Evolutionary conservation across 2,888 invertebrate species (phyloP), one percentile per base, ranked within the genome.

Genomic region (Mechanitis mazaeus): DNA sequence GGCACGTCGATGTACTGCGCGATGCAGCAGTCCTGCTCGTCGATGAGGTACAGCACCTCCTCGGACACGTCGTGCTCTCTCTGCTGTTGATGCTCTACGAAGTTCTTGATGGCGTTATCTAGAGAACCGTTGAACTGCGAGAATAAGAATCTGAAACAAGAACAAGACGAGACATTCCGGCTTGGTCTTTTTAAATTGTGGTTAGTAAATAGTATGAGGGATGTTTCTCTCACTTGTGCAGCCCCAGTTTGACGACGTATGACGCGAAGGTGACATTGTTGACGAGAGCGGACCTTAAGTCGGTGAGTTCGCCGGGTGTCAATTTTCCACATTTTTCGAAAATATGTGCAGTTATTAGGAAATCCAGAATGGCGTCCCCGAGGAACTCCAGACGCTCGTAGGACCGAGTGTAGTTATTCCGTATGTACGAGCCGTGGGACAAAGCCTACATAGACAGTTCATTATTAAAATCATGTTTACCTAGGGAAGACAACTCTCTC

Each of bases 261-360:
- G 96, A 95, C 0, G 97, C 98, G 75, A 99, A 97, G 0, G 98
- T 98, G 64, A 96, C 94, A 77, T 99, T 99, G 80, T 99, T 99
- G 2, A 99, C 99, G 2, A 99, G 91, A 0, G 99, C 97, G 0
- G 98, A 98, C 46, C 99, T 91, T 64, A 99, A 80, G 85, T 99
- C 98, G 0, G 98, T 98, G 61, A 99, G 84, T 28, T 96, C 93
- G 0, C 98, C 98, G 0, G 97, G 97, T 61, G 92, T 92, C 75
- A 96, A 89, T 33, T 89, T 74, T 0, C 86, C 87, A 65, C 93
- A 93, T 66, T 93, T 92, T 81, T 98, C 97, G 78, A 93, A 98
- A 59, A 99, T 94, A 77, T 97, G 93, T 11, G 95, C 91, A 0
- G 98, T 97, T 35, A 98, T 94, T 11, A 98, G 83, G 79, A 97